Evolutionary conservation across 2,888 invertebrate genomes (phyloP).

Genomic region (Pyrrhia umbra): DNA sequence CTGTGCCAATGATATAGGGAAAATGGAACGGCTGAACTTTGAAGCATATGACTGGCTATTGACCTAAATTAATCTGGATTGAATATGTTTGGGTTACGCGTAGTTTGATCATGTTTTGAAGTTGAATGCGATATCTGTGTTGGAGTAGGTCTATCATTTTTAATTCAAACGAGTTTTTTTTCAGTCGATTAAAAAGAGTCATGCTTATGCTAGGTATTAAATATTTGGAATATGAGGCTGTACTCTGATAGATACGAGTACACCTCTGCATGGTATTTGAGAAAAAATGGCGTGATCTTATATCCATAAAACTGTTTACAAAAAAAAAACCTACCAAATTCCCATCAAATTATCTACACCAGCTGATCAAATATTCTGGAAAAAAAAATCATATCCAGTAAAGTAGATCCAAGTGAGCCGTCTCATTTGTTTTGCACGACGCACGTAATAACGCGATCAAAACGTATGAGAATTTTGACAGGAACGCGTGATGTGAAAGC

Average conservation of each 20-base stretch:
- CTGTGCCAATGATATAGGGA: constrained; percentile 61
- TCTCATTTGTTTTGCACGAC: constrained; percentile 86
- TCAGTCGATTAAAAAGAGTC: no score
- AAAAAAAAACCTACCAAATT: no score
- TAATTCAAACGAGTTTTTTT: no score
- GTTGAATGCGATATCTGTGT: background rate
- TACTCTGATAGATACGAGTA: no score
- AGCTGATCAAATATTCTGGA: background rate
- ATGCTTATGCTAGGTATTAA: no score
- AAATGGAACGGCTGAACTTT: constrained; percentile 44
- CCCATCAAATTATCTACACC: background rate
- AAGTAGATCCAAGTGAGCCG: constrained; percentile 57
- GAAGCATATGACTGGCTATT: constrained; percentile 15
- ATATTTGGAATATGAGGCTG: no score
- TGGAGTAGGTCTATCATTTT: no score
- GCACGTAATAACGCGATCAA: constrained; percentile 87
- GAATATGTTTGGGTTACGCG: constrained; percentile 24
- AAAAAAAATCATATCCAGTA: constrained; percentile 31
- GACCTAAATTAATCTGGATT: constrained; percentile 41
- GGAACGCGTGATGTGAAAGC: constrained; percentile 81
- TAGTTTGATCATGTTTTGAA: background rate
- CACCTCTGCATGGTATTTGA: no score
- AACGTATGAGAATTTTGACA: constrained; percentile 88
- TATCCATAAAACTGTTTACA: no score
- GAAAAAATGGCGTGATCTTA: no score